Base-by-base conservation (phyloP, 2,888 invertebrate genomes). In the Amorpha juglandis region DNA sequence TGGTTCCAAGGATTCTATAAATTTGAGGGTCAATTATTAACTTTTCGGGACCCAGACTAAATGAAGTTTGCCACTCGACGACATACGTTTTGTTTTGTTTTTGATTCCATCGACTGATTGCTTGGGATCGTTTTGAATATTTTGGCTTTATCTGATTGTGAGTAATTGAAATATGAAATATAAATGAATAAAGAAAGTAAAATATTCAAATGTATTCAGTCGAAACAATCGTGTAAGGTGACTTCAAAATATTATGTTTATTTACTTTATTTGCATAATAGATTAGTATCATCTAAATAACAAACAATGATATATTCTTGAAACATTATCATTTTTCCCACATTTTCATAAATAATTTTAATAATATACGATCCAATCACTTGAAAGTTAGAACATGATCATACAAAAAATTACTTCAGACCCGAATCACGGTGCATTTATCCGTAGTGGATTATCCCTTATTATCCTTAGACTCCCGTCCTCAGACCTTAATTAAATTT, bases 1-100 rank as follows among this genome's bases (percentile, higher is more conserved):
- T 85, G 76, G 74, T 77, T 83, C 83, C 81, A 79, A 74, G 76
- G 83, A 85, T 83, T 82, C 85, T 84, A 84, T 78, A 83, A 81
- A 84, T 84, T 81, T 79, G 76, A 68, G 77, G 77, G 78, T 79
- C 79, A 83, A 82, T 88, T 82, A 86, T 86, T 58, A 58, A 58
- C 42, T 86, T 83, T 85, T 77, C 74, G 66, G 74, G 45, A 42
- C 42, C 63, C 55, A 27, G 74, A 79, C 80, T 78, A 79, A 81
- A 82, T 79, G 74, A 84, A 82, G 78, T 82, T 84, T 78, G 85
- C 84, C 82, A 84, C 84, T 82, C 71, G 74, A 72, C 66, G 74
- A 74, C 77, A 58, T 19, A 14, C 74, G 73, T 77, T 75, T 71
- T 74, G 74, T 58, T 42, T 14, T 19, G 12, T 58, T 58, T 58